Conservation (phyloP, 2,888 invertebrate species). For the Mycalesis mineus region DNA sequence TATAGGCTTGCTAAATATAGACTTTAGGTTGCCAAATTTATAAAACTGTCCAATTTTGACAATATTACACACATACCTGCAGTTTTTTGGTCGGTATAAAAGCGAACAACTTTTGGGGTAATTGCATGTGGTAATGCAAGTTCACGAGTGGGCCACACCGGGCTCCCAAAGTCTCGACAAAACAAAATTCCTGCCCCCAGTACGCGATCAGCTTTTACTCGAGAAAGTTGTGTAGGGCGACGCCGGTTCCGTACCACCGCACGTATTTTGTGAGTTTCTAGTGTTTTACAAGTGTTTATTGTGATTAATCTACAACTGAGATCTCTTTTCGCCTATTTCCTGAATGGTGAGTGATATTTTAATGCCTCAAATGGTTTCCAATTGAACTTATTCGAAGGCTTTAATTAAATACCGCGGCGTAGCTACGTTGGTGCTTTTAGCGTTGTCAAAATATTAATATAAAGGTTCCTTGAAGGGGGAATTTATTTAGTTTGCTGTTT, state of each 20-base stretch:
- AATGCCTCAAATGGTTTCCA: neutral
- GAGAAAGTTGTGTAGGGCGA: slow-evolving; percentile 9
- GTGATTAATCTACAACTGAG: slow-evolving; percentile 15
- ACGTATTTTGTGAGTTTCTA: slow-evolving; percentile 16
- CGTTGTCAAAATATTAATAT: slow-evolving; percentile 9
- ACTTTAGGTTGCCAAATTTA: too few species aligned
- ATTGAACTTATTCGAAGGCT: slow-evolving; percentile 16
- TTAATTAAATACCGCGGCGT: slow-evolving; percentile 13
- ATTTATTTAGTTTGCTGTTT: neutral
- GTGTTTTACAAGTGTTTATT: slow-evolving; percentile 16
- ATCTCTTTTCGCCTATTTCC: slow-evolving; percentile 14
- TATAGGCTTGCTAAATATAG: too few species aligned
- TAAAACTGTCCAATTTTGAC: too few species aligned
- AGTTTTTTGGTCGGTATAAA: neutral
- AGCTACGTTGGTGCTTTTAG: slow-evolving; percentile 10
- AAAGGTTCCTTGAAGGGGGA: neutral
- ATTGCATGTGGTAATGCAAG: neutral
- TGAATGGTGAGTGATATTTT: slow-evolving; percentile 15
- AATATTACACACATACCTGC: too few species aligned
- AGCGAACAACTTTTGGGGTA: neutral
- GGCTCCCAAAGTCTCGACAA: slow-evolving; percentile 33
- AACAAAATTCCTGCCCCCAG: slow-evolving; percentile 40
- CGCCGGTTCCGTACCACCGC: neutral
- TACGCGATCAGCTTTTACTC: slow-evolving; percentile 33
- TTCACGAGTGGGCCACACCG: slow-evolving; percentile 28